These are phyloP conservation scores for Bombus turneri DNA, from an alignment of 1,140 invertebrate species.

Conservation along the genomic window DNA sequence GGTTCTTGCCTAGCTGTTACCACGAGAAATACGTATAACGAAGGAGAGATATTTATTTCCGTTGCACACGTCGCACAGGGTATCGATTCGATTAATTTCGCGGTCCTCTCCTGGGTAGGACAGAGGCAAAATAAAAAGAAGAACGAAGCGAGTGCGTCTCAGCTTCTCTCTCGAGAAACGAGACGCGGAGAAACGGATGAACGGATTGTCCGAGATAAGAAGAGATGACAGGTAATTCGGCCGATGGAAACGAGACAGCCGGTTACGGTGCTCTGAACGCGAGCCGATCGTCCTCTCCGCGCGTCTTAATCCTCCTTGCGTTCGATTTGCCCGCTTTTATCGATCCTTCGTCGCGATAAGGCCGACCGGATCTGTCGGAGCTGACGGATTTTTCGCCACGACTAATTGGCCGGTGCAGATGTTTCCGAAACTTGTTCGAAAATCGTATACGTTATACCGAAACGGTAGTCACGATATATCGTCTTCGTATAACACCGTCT, in stretches of 20 bases:
- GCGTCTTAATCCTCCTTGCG: slow-evolving; percentile 43
- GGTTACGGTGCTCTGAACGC: slow-evolving; percentile 3
- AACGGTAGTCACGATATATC: too few species aligned
- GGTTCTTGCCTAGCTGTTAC: background rate
- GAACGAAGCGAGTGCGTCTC: slow-evolving; percentile 48
- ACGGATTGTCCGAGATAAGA: slow-evolving; percentile 74
- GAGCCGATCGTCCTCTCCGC: slow-evolving; percentile 13
- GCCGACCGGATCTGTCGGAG: background rate
- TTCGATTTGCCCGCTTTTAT: slow-evolving; percentile 11
- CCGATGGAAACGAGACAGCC: slow-evolving; percentile 56
- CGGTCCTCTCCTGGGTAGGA: background rate
- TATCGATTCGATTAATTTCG: slow-evolving; percentile 48
- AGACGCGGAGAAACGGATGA: slow-evolving; percentile 68
- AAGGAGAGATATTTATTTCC: background rate
- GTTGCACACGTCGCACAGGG: background rate
- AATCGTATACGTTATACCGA: background rate
- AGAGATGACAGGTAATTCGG: slow-evolving; percentile 76
- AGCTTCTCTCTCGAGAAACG: background rate
- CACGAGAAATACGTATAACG: background rate
- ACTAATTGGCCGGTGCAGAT: background rate
- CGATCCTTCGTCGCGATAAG: slow-evolving; percentile 27
- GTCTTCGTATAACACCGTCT: too few species aligned
- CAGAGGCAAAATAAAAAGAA: slow-evolving; percentile 1
- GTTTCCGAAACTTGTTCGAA: background rate
- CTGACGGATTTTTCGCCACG: background rate